Conservation (phyloP, 1,140 invertebrate genomes). For the Arctopsyche grandis region DNA sequence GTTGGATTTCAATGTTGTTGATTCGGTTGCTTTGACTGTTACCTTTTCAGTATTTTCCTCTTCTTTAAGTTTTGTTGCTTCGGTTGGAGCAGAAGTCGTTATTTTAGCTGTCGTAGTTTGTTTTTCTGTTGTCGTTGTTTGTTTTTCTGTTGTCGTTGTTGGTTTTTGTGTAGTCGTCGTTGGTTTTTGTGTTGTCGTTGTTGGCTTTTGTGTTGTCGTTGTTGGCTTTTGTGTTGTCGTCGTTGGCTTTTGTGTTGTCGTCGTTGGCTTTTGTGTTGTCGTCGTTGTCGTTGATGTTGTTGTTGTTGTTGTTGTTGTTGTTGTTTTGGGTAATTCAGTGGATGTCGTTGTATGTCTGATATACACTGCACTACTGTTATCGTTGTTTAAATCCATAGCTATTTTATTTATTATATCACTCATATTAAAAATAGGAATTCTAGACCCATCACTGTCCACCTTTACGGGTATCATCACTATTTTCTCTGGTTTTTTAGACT, state of each 20-base stretch:
- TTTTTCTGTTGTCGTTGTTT: conserved; percentile 32
- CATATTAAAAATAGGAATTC: conserved; percentile 26
- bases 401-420: conserved; percentile 33
- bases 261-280: conserved; percentile 41
- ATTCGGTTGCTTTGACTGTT: background rate
- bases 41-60: conserved; percentile 38
- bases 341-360: conserved; percentile 49
- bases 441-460: background rate
- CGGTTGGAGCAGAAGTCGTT: background rate
- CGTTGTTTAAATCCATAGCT: conserved; percentile 57
- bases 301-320: conserved; percentile 37
- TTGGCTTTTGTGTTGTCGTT: background rate
- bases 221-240: conserved; percentile 38
- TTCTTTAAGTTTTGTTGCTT: conserved; percentile 10
- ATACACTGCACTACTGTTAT: conserved; percentile 40
- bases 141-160: conserved; percentile 40
- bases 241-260: conserved; percentile 53
- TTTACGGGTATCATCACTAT: background rate
- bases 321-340: conserved; percentile 41
- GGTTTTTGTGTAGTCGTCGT: conserved; percentile 27
- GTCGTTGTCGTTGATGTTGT: conserved; percentile 28
- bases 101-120: background rate
- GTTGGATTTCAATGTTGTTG: conserved; percentile 31
- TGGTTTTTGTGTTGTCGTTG: conserved; percentile 24
- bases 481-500: background rate